Percentiles rank a stretch among this genome's conserved stretches.
phyloP scores from a whole-genome alignment of 1,140 invertebrate species.

The Cherax quadricarinatus region DNA sequence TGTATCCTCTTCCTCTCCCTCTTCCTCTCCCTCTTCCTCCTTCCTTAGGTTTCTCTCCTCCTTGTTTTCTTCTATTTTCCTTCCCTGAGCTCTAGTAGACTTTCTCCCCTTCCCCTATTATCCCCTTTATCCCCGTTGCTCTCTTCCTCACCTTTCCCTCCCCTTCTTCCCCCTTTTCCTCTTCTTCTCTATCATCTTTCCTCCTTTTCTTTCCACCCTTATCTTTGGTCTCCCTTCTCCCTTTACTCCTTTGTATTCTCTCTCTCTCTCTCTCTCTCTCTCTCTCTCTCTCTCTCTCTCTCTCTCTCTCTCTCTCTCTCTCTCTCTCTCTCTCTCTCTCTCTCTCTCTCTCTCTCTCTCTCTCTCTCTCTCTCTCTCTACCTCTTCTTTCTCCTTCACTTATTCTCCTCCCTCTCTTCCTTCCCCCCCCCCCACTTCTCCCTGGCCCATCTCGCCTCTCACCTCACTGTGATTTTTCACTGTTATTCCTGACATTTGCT shows the following conservation, averaged over 20 bases:
- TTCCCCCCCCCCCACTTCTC: not conserved
- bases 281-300: not conserved
- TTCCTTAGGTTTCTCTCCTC: not conserved
- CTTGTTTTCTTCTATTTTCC: not conserved
- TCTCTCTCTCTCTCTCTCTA: not conserved
- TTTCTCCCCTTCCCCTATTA: not conserved
- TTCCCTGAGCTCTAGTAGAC: not conserved
- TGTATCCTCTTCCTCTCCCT: not conserved
- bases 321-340: not conserved
- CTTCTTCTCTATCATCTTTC: too few species aligned
- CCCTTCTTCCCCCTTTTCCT: not conserved
- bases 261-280: not conserved
- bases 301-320: not conserved
- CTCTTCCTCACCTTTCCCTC: not conserved
- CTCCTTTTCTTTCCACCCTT: not conserved
- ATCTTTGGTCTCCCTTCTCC: not conserved
- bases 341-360: not conserved
- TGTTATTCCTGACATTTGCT: constrained; percentile 45
- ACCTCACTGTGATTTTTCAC: constrained; percentile 42
- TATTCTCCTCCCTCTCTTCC: not conserved
- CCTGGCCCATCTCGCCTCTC: constrained; percentile 2
- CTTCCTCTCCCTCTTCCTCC: not conserved
- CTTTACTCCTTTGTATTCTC: not conserved
- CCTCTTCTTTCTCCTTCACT: not conserved
- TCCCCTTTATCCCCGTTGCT: not conserved